phyloP scores from a whole-genome alignment of 2,113 vertebrate species.

The Rynchops niger region DNA sequence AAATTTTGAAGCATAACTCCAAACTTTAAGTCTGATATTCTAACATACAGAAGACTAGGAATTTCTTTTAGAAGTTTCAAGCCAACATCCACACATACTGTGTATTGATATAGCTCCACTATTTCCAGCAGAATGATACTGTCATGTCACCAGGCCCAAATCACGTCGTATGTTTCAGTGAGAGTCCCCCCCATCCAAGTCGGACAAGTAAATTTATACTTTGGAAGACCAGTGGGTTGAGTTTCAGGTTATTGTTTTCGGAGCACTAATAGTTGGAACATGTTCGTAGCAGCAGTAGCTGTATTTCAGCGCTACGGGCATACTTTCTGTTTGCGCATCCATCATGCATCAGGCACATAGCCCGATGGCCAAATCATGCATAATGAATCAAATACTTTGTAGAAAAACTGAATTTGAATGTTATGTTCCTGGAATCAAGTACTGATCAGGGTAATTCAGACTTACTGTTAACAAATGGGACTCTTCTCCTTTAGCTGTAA shows the following conservation, averaged over 20 bases:
- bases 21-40: neutral
- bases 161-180: neutral
- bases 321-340: neutral
- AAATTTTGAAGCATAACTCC: neutral
- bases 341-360: neutral
- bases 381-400: neutral
- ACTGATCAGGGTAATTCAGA: neutral
- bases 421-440: neutral
- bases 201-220: neutral
- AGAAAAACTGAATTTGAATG: neutral
- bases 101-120: fast-evolving
- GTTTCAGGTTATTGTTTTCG: neutral
- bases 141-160: neutral
- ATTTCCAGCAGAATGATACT: neutral
- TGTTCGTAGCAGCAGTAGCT: neutral
- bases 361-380: neutral
- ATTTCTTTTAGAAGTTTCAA: neutral
- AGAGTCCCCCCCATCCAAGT: neutral
- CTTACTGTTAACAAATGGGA: neutral
- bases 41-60: neutral
- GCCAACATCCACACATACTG: fast-evolving
- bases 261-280: neutral
- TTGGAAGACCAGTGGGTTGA: neutral
- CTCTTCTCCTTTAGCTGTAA: neutral
- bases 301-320: neutral